Base-by-base conservation (phyloP, 2,113 vertebrate genomes). In the Oenanthe melanoleuca region DNA sequence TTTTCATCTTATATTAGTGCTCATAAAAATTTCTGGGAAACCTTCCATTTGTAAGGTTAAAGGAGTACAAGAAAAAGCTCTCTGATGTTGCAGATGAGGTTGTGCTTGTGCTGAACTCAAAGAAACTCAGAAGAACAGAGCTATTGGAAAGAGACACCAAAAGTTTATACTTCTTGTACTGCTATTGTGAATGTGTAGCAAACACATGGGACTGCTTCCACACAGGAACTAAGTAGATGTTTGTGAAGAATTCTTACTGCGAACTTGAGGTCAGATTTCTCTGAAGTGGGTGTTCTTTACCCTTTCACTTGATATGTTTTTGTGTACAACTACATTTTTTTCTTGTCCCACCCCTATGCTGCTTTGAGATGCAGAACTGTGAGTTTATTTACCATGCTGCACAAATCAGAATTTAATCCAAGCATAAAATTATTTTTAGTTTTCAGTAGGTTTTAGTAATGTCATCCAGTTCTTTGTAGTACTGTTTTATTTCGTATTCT, bases 261-360 rank as follows among this genome's bases (percentile, higher is more conserved):
- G 93, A 96, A 97, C 91, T 78, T 55, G 78, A 85, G 93, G 93
- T 96, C 94, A 91, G 22, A 56, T 75, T 95, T 91, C 60, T 86
- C 50, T 93, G 86, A 89, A 88, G 91, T 87, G 33, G 73, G 61
- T 92, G 75, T 69, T 94, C 53, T 80, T 75, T 88, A 87, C 34
- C 42, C 91, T 94, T 67, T 64, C 78, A 47, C 57, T 95, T 90
- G 71, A 60, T 95, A 47, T 74, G 45, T 82, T 96, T 96, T 94
- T 92, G 80, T 95, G 66, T 91, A 85, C 88, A 82, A 4, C 71
- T 80, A n/a, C 75, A 91, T 95, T 92, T 91, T 96, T 97, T 74
- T 83, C 50, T 89, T 69, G 81, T 72, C 78, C 86, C 92, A 95
- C 93, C 94, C 92, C 34, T 90, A 5, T 86, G 90, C 69, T 95